These are phyloP conservation scores for Zaprionus kolodkinae DNA, from an alignment of 1,140 invertebrate genomes.

Conservation along the genomic window DNA sequence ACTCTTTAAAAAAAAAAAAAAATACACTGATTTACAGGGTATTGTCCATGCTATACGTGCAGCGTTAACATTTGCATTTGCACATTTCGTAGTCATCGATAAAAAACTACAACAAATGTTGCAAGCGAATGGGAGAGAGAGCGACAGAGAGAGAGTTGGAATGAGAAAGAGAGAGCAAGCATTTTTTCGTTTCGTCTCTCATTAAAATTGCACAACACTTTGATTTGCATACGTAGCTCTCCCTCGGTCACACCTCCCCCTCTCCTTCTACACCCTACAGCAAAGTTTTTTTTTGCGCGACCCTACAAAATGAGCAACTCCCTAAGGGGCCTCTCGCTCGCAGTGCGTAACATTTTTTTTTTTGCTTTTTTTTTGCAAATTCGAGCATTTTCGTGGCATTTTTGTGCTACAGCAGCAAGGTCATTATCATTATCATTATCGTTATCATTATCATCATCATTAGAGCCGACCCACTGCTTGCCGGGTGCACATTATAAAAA, in stretches of 20 bases:
- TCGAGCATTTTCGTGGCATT: constrained; percentile 48
- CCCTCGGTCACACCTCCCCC: background rate
- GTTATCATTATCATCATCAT: constrained; percentile 49
- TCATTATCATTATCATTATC: constrained; percentile 55
- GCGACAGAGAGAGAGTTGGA: background rate
- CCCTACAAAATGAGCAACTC: constrained; percentile 7
- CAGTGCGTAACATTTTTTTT: constrained; percentile 27
- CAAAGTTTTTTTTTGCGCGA: constrained; percentile 34
- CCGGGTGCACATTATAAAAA: constrained; percentile 36
- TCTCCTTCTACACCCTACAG: background rate
- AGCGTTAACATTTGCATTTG: background rate
- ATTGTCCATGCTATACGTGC: background rate
- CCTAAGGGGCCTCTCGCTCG: constrained; percentile 12
- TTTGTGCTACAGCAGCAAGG: constrained; percentile 38
- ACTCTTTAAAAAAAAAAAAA: no score
- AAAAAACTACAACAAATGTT: constrained; percentile 30
- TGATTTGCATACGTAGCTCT: constrained; percentile 64
- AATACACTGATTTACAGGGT: background rate
- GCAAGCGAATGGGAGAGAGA: constrained; percentile 28
- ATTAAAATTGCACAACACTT: constrained; percentile 80
- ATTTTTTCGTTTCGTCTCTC: constrained; percentile 31
- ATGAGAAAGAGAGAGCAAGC: constrained; percentile 11
- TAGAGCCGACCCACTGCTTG: constrained; percentile 24
- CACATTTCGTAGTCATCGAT: constrained; percentile 1
- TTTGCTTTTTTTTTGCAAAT: constrained; percentile 36